Conservation (phyloP, 2,888 invertebrate species). For the Lithophane socia region DNA sequence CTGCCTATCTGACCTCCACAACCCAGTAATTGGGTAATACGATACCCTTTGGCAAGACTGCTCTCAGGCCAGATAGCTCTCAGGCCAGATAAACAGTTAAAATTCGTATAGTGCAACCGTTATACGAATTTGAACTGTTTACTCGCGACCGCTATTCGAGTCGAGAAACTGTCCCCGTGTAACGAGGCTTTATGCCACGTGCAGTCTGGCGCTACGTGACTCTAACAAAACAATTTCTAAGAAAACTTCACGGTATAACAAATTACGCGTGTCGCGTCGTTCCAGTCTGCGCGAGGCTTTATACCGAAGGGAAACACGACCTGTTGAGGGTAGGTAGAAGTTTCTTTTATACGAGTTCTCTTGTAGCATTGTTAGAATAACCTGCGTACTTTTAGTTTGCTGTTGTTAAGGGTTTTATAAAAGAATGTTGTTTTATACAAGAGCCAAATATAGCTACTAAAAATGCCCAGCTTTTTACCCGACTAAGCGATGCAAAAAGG, state of each 20-base stretch:
- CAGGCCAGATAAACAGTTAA: no score
- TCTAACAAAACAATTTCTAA: no score
- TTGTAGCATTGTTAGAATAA: conserved; percentile 6
- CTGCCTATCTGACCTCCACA: no score
- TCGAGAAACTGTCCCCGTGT: not conserved
- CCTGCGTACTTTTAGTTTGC: not conserved
- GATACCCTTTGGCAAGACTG: no score
- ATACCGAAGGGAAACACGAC: conserved; percentile 10
- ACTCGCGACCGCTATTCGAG: not conserved
- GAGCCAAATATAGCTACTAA: not conserved
- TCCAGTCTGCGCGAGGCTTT: not conserved
- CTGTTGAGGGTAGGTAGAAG: conserved; percentile 29
- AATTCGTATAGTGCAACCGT: no score
- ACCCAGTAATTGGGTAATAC: no score
- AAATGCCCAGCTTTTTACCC: not conserved
- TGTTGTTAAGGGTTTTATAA: not conserved
- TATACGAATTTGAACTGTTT: no score
- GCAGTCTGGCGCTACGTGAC: no score
- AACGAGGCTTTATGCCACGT: not conserved
- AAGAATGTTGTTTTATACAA: not conserved
- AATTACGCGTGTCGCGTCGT: no score
- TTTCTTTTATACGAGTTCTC: conserved; percentile 16
- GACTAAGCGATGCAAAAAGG: no score
- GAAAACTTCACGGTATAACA: no score
- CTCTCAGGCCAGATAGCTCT: no score